A percentile compares a stretch with the other conserved stretches of the same genome.
Evolutionary conservation across 1,140 invertebrate genomes (phyloP).

Genomic region (Drosophila pectinifera): DNA sequence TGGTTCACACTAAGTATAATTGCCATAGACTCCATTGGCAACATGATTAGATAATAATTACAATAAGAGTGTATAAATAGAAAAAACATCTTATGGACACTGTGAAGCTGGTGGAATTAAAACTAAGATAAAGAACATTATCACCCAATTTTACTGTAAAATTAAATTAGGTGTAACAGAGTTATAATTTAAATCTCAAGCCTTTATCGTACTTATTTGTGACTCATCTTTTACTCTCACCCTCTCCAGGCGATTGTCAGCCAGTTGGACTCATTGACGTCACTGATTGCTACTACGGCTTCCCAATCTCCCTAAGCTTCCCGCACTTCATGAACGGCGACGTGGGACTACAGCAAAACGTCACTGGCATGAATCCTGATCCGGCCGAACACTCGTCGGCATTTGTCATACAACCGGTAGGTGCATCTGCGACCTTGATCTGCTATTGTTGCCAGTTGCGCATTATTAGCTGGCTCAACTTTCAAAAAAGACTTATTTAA

Average conservation of each 20-base stretch:
- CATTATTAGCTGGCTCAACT: background rate
- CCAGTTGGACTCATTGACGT: constrained; percentile 91
- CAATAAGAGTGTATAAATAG: no score
- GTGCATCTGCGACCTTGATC: constrained; percentile 43
- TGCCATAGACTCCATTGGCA: no score
- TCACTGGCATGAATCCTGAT: constrained; percentile 90
- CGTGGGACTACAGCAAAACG: constrained; percentile 87
- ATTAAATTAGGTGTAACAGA: no score
- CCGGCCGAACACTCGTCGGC: constrained; percentile 89
- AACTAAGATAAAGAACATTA: no score
- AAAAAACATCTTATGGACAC: no score
- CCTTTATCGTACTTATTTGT: no score
- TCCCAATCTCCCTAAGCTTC: constrained; percentile 93
- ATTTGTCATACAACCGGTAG: constrained; percentile 90
- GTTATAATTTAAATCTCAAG: no score
- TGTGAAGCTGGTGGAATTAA: no score
- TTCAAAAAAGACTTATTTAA: background rate
- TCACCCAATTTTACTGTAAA: no score
- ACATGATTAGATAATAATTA: no score
- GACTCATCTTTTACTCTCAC: no score
- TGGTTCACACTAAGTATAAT: no score
- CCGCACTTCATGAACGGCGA: constrained; percentile 94
- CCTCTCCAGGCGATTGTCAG: constrained; percentile 87
- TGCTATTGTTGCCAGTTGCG: background rate
- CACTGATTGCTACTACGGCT: constrained; percentile 93